Evolutionary conservation across 2,888 invertebrate genomes (phyloP), one percentile per base, ranked within the genome.

Genomic region (Cerastis leucographa): DNA sequence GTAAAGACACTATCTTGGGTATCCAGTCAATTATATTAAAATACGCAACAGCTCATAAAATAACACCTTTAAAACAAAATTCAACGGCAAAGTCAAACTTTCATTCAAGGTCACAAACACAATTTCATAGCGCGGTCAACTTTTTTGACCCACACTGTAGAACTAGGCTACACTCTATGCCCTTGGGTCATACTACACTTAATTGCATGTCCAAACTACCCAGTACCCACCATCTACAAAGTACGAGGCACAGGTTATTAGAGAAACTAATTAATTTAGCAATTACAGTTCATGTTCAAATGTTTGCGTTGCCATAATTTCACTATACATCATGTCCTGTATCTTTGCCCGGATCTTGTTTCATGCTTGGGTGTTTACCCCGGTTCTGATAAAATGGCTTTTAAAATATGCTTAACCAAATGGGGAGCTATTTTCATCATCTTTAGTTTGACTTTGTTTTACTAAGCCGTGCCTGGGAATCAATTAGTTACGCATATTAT

Each of bases 241-340:
- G 74, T 80, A 64, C 35, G 59, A 74, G 78, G 56, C 83, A 4
- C 83, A 74, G 69, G 83, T 81, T 81, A 74, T 84, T 85, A 84
- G 73, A 67, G 54, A 85, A 85, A 85, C 73, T 85, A 85, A 85
- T 85, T 85, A 83, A 85, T 80, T 74, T 78, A 46, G 61, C 74
- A 80, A 80, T 85, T 83, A 83, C 71, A 83, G 68, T 80, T 72
- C 74, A 67, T 71, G 77, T 74, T 56, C 73, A 69, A 79, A 75
- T 80, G 75, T 80, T 85, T 85, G 44, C 77, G 29, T 67, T 44
- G 29, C 56, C 56, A 78, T 80, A 83, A 83, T 82, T 79, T 56
- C 62, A 35, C 82, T 71, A 79, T 84, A 75, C 62, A 78, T 84
- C 85, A 81, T 62, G 9, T 64, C 1, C 35, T 59, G 19, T 81